Base-by-base conservation (phyloP, 2,113 vertebrate genomes). In the Montifringilla adamsi region DNA sequence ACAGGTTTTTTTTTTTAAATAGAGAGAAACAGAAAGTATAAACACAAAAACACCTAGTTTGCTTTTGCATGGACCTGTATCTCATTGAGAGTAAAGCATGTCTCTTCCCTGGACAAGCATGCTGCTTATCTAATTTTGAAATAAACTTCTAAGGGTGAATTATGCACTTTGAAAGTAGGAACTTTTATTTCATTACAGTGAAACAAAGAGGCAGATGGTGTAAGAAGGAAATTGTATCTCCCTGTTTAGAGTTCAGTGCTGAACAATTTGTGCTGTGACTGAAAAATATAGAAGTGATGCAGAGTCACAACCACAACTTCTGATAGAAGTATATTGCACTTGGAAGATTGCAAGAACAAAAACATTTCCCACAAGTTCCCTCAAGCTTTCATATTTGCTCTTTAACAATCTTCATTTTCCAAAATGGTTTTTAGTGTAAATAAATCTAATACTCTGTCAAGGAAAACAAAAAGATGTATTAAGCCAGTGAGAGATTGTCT, bases 1-100 rank as follows among this genome's bases (percentile, higher is more conserved):
- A 9, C 5, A 18, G 3, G 6, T 19, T 24, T 4, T 2, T 0
- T 10, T 39, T 47, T 66, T 49, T 49, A 14, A 3, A 5, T 49
- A 30, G 33, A 50, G 33, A 20, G 16, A 72, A 91, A n/a, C 16
- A 53, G 39, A 62, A 93, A 50, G 6, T 9, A 55, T 35, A 33
- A 68, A 39, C 33, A 35, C 0, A 2, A 47, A 76, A 85, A 49
- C 30, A 15, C 9, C 15, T 37, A 47, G 3, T 43, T 85, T 73
- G 15, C 14, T 80, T 94, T 77, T 74, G 20, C 33, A 53, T 23
- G 56, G 50, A 50, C 27, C 30, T 84, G 23, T 15, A 70, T 37
- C 16, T 46, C 13, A 17, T 44, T 26, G 17, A 62, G n/a, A 91
- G 7, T 17, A 73, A 90, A 75, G 11, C 15, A 53, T 37, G 10